Conservation (phyloP, 2,888 invertebrate species). For the Dysmachus trigonus region DNA sequence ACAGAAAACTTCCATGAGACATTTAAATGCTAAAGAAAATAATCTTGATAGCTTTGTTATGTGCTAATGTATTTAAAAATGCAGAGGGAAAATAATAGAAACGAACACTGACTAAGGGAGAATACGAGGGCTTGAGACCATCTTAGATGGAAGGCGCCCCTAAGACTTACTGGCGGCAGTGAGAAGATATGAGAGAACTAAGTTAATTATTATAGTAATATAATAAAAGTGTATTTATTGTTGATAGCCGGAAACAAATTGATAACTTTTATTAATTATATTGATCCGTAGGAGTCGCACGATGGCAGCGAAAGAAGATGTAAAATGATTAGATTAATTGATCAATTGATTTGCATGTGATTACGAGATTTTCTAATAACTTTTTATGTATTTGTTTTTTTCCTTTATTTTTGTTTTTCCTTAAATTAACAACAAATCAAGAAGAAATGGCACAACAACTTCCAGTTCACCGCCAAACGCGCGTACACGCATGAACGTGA, state of each 20-base stretch:
- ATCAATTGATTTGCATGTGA: conserved; percentile 37
- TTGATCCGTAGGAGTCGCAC: conserved; percentile 17
- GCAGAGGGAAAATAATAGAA: not conserved
- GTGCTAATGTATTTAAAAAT: not conserved
- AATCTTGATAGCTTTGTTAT: not conserved
- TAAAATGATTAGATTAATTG: conserved; percentile 30
- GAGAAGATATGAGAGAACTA: not conserved
- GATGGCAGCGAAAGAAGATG: conserved; percentile 15
- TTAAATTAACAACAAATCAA: conserved; percentile 31
- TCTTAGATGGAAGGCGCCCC: not conserved
- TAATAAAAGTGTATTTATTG: conserved; percentile 42
- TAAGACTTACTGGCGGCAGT: not conserved
- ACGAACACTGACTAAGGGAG: not conserved
- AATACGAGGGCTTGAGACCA: not conserved
- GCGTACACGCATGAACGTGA: conserved; percentile 12
- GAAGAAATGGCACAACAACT: conserved; percentile 20
- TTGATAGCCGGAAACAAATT: conserved; percentile 43
- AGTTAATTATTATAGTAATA: conserved; percentile 21
- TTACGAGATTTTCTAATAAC: conserved; percentile 35
- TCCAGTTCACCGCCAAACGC: conserved; percentile 24
- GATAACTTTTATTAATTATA: conserved; percentile 37
- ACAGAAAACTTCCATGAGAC: not conserved
- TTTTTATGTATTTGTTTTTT: conserved; percentile 42
- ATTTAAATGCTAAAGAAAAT: not conserved
- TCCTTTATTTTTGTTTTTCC: not conserved